Conservation (phyloP, 2,888 invertebrate species). For the Augochlorella aurata region DNA sequence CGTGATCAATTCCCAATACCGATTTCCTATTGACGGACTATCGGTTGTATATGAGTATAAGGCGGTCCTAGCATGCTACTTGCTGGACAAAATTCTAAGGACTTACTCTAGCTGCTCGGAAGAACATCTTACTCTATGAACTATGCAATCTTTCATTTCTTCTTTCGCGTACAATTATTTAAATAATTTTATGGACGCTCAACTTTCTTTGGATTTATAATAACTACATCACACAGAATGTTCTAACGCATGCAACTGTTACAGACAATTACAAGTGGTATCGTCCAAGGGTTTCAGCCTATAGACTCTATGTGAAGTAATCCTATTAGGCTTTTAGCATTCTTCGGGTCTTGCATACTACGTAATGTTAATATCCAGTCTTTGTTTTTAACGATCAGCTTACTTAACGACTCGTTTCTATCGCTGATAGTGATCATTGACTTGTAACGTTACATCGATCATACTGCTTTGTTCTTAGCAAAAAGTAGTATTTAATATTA, state of each 20-base stretch:
- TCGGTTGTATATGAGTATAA: neutral
- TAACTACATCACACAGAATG: neutral
- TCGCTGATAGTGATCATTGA: neutral
- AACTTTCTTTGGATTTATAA: neutral
- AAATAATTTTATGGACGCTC: neutral
- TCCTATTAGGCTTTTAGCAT: neutral
- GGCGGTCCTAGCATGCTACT: no score
- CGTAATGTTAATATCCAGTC: conserved; percentile 8
- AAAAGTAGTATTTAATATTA: neutral
- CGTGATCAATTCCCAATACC: conserved; percentile 52
- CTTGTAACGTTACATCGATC: neutral
- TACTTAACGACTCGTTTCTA: neutral
- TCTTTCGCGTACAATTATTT: neutral
- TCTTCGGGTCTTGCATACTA: neutral
- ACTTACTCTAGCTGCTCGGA: neutral
- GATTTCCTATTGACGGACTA: conserved; percentile 34
- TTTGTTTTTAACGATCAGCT: conserved; percentile 10
- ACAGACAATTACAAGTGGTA: neutral
- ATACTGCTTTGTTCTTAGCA: neutral
- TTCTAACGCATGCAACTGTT: neutral
- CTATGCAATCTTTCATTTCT: neutral
- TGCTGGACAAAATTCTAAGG: neutral
- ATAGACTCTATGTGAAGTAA: neutral
- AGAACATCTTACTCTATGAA: neutral
- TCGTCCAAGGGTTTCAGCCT: neutral